These are phyloP conservation scores for Myotis daubentonii DNA, from an alignment of 2,797 vertebrate species.

Conservation along the genomic window DNA sequence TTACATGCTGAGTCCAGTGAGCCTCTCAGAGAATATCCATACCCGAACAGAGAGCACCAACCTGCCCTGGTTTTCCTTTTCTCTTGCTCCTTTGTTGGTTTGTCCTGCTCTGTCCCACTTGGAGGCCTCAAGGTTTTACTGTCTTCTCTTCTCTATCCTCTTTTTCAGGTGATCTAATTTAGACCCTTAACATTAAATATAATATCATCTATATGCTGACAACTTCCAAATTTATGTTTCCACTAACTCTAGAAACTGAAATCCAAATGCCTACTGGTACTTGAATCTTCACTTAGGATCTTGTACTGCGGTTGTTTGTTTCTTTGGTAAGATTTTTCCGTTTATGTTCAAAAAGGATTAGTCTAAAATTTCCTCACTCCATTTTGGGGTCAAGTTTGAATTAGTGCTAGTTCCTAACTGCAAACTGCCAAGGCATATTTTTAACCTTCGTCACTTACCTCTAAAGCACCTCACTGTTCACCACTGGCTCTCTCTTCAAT, in stretches of 20 bases:
- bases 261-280: not conserved
- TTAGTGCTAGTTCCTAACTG: not conserved
- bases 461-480: not conserved
- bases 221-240: not conserved
- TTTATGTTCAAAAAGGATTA: not conserved
- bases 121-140: not conserved
- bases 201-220: not conserved
- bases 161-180: constrained; percentile 7
- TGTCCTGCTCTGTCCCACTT: not conserved
- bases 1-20: not conserved
- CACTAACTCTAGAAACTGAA: not conserved
- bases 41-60: not conserved
- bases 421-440: not conserved
- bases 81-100: not conserved
- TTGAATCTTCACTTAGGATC: not conserved
- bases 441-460: not conserved
- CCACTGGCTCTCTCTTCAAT: not conserved
- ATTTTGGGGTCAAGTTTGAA: not conserved
- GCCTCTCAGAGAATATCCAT: not conserved
- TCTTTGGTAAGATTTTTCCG: not conserved
- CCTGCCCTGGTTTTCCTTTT: not conserved
- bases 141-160: not conserved
- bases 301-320: not conserved
- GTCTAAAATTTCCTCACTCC: not conserved
- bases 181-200: not conserved